A percentile compares a stretch with the other conserved stretches of the same genome.
Evolutionary conservation across 1,140 invertebrate species (phyloP).

Genomic region (Phortica variegata): DNA sequence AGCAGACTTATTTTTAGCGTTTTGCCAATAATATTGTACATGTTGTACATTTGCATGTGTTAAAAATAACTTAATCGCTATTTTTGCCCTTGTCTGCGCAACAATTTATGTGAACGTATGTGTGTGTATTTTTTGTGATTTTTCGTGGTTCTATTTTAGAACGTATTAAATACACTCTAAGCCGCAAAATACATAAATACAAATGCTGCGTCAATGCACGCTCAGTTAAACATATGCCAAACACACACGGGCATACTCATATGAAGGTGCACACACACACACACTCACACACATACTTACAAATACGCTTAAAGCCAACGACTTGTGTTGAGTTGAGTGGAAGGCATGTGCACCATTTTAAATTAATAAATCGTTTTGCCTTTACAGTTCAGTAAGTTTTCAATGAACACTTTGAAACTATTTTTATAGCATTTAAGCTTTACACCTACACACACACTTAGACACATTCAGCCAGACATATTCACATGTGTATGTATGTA

Average conservation of each 20-base stretch:
- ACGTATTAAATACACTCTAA: neutral
- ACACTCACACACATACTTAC: constrained; percentile 25
- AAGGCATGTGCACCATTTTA: constrained; percentile 28
- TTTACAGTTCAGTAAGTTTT: constrained; percentile 49
- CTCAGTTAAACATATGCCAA: neutral
- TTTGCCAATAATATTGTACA: constrained; percentile 15
- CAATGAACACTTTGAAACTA: constrained; percentile 52
- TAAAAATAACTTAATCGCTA: constrained; percentile 6
- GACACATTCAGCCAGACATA: no score
- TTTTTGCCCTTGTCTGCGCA: neutral
- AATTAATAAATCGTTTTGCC: constrained; percentile 38
- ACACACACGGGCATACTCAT: constrained; percentile 2
- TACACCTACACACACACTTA: constrained; percentile 33
- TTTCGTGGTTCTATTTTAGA: no score
- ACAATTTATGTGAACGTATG: constrained; percentile 29
- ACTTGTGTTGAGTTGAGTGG: neutral
- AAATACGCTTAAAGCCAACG: constrained; percentile 8
- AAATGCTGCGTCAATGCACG: constrained; percentile 2
- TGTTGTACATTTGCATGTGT: constrained; percentile 14
- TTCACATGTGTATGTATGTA: no score
- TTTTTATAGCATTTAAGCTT: constrained; percentile 43
- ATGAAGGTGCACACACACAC: neutral
- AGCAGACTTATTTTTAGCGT: no score
- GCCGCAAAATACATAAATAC: constrained; percentile 9
- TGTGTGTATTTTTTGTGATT: constrained; percentile 9